Percentiles rank a stretch among this genome's conserved stretches.
These are phyloP conservation scores for Hemichromis elongatus DNA, from an alignment of 2,113 vertebrate genomes.

Conservation along the genomic window DNA sequence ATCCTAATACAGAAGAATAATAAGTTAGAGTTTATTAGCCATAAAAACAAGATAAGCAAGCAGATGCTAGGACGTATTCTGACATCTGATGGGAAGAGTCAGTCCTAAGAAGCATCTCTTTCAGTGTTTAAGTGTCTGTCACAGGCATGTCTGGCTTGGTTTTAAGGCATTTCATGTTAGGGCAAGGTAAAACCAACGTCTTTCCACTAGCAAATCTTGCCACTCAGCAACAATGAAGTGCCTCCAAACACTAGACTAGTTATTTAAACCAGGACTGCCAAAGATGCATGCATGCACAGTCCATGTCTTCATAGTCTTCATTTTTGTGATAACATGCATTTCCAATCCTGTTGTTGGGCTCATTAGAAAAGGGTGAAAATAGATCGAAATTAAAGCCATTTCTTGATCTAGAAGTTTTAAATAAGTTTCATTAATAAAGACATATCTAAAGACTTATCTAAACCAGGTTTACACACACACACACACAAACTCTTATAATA, in stretches of 20 bases:
- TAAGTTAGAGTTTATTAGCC: background rate
- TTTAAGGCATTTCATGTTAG: background rate
- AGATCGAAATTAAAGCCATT: background rate
- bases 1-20: background rate
- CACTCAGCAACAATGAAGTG: background rate
- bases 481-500: background rate
- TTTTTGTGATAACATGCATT: background rate
- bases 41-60: background rate
- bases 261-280: background rate
- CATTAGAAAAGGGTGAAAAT: background rate
- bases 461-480: background rate
- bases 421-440: background rate
- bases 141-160: background rate
- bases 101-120: background rate
- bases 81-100: background rate
- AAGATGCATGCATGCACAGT: too few species aligned
- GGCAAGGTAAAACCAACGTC: background rate
- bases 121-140: background rate
- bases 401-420: background rate
- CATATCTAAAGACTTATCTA: background rate
- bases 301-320: too few species aligned
- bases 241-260: background rate
- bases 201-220: background rate
- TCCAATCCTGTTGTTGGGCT: background rate
- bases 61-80: background rate